phyloP scores from a whole-genome alignment of 2,113 vertebrate genomes.

The Hemiprocne comata region DNA sequence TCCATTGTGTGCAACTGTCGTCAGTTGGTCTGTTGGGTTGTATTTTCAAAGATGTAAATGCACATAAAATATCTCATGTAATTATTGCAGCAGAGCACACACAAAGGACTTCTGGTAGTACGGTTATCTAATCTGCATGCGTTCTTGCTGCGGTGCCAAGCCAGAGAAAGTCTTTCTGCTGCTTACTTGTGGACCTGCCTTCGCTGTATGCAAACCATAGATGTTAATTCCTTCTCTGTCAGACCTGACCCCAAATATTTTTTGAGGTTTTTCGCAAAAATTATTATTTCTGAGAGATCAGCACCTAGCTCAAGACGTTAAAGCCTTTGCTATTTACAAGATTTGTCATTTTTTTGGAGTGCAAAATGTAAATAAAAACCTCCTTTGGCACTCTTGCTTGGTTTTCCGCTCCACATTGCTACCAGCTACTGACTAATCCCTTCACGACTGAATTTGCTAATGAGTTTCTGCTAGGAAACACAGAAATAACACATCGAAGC shows the following conservation, averaged over 20 bases:
- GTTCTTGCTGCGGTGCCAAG: not conserved
- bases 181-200: not conserved
- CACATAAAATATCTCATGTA: not conserved
- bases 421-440: not conserved
- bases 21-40: not conserved
- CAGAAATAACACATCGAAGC: not conserved
- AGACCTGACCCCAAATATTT: not conserved
- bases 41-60: not conserved
- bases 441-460: not conserved
- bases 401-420: not conserved
- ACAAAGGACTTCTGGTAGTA: not conserved
- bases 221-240: not conserved
- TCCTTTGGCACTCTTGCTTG: not conserved
- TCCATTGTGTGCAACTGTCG: not conserved
- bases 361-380: not conserved
- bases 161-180: not conserved
- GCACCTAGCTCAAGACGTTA: not conserved
- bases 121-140: not conserved
- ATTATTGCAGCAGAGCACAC: not conserved
- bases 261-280: not conserved
- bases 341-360: not conserved
- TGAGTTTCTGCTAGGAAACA: constrained; percentile 2
- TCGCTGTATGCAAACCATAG: not conserved
- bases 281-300: not conserved
- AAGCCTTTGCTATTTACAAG: not conserved